Percentiles rank a stretch among this genome's conserved stretches.
Conservation (phyloP, 2,888 invertebrate genomes). For the Leptura quadrifasciata region DNA sequence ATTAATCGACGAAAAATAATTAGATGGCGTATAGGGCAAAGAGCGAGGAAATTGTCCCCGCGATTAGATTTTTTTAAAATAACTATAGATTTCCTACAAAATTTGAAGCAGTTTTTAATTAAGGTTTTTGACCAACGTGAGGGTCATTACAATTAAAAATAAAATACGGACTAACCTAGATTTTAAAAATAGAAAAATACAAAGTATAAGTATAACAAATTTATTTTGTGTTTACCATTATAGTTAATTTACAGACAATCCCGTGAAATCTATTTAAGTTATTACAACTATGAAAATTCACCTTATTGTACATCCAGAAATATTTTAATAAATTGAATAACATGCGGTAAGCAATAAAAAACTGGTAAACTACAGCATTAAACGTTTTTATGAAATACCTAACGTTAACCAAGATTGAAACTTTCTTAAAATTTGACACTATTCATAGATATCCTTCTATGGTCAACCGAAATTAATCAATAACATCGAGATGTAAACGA, state of each 20-base stretch:
- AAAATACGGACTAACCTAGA: constrained; percentile 18
- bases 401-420: constrained; percentile 13
- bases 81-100: neutral
- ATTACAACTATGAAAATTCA: constrained; percentile 1
- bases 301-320: neutral
- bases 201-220: constrained; percentile 12
- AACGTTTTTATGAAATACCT: constrained; percentile 7
- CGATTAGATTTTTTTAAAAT: constrained; percentile 4
- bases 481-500: constrained; percentile 15
- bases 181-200: constrained; percentile 21
- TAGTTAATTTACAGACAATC: neutral
- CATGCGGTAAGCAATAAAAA: neutral
- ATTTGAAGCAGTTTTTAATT: constrained; percentile 3
- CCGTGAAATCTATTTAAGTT: neutral
- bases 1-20: neutral
- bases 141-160: constrained; percentile 11
- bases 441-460: constrained; percentile 52
- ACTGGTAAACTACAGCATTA: constrained; percentile 12
- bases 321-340: constrained; percentile 14
- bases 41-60: neutral
- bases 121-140: neutral
- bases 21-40: neutral
- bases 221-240: constrained; percentile 1
- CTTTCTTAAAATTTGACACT: constrained; percentile 43
- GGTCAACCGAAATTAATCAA: constrained; percentile 44